phyloP scores from a whole-genome alignment of 2,113 vertebrate species.

The Tautogolabrus adspersus region DNA sequence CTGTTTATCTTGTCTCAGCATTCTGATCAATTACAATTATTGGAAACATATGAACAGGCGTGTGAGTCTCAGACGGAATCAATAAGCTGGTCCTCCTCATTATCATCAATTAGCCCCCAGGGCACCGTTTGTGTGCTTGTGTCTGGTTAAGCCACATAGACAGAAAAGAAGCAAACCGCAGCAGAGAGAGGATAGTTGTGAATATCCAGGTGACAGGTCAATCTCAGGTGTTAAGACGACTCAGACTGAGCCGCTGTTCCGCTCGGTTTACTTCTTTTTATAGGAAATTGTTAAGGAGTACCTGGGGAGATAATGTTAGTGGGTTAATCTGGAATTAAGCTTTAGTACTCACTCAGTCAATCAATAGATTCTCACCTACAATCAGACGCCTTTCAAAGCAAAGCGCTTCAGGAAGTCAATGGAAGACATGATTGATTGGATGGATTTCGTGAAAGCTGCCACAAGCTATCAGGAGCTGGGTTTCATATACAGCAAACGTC shows the following conservation, averaged over 20 bases:
- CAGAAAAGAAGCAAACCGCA: slow-evolving; percentile 20
- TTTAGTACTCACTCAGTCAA: slow-evolving; percentile 19
- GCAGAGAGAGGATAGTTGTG: neutral
- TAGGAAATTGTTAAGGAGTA: slow-evolving; percentile 15
- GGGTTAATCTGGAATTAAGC: slow-evolving; percentile 58
- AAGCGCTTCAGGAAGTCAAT: slow-evolving; percentile 20
- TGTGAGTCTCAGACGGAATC: slow-evolving; percentile 53
- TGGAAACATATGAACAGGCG: slow-evolving; percentile 53
- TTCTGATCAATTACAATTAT: slow-evolving; percentile 63
- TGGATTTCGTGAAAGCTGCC: slow-evolving; percentile 33
- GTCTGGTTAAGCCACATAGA: slow-evolving; percentile 19
- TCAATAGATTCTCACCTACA: slow-evolving; percentile 38
- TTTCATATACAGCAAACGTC: slow-evolving; percentile 34
- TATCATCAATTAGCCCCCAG: slow-evolving; percentile 52
- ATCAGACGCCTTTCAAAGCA: slow-evolving; percentile 30
- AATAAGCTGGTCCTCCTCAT: slow-evolving; percentile 58
- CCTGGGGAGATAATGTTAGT: slow-evolving; percentile 29
- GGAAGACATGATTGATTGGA: slow-evolving; percentile 19
- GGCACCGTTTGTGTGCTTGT: slow-evolving; percentile 26
- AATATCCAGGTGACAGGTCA: slow-evolving; percentile 2
- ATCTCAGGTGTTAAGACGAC: neutral
- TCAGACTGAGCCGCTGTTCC: slow-evolving; percentile 1
- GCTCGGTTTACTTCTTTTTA: slow-evolving; percentile 3
- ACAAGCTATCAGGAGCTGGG: slow-evolving; percentile 7
- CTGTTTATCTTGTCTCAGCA: slow-evolving; percentile 48